phyloP scores from a whole-genome alignment of 2,797 vertebrate genomes.

The Vultur gryphus region DNA sequence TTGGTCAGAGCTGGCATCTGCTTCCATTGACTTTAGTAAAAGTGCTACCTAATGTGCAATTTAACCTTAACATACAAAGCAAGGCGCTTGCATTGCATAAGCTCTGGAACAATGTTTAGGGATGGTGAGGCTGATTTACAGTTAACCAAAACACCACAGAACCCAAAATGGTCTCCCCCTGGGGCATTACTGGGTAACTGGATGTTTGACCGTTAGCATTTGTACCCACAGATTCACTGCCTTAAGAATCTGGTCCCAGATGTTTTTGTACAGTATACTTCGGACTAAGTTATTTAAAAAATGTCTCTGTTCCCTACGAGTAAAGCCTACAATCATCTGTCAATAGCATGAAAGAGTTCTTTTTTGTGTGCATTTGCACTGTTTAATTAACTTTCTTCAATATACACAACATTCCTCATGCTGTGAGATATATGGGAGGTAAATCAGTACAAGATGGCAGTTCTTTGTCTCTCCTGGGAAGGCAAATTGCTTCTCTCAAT shows the following conservation, averaged over 20 bases:
- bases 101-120: not conserved
- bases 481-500: constrained; percentile 55
- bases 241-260: not conserved
- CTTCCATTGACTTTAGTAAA: not conserved
- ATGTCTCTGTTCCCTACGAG: not conserved
- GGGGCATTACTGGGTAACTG: not conserved
- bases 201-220: not conserved
- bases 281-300: not conserved
- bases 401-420: not conserved
- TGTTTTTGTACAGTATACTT: not conserved
- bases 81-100: not conserved
- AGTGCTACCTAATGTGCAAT: not conserved
- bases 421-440: constrained; percentile 39
- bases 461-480: constrained; percentile 56
- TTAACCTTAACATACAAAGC: not conserved
- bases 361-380: constrained; percentile 22
- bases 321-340: not conserved
- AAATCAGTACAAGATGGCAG: constrained; percentile 45
- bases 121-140: not conserved
- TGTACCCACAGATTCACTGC: not conserved
- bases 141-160: not conserved
- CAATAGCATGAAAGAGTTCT: not conserved
- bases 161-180: not conserved
- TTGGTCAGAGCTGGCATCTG: not conserved
- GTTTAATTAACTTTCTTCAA: constrained; percentile 64